A percentile compares a stretch with the other conserved stretches of the same genome.
phyloP scores from a whole-genome alignment of 2,888 invertebrate species.

The Lampropteryx suffumata region DNA sequence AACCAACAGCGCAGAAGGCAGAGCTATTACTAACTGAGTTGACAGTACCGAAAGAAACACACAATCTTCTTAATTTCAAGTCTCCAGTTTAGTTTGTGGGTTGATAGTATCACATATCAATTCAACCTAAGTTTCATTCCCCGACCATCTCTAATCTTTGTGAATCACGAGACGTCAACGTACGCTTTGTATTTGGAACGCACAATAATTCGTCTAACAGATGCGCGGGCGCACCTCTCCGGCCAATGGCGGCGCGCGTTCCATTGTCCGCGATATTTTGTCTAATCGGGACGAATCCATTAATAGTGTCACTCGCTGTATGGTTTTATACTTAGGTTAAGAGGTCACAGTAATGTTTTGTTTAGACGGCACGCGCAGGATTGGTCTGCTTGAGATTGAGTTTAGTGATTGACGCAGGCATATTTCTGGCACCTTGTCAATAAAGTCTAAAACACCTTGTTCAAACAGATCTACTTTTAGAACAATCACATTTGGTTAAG shows the following conservation, averaged over 20 bases:
- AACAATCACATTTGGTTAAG: conserved; percentile 1
- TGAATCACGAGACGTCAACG: conserved; percentile 41
- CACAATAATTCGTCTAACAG: conserved; percentile 69
- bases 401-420: conserved; percentile 8
- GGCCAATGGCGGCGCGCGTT: conserved; percentile 31
- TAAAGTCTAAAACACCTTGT: conserved; percentile 2
- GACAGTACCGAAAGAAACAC: too few species aligned
- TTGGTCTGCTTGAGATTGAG: not conserved
- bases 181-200: conserved; percentile 49
- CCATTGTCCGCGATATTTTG: conserved; percentile 61
- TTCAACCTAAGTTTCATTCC: not conserved
- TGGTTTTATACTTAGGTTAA: conserved; percentile 11
- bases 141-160: not conserved
- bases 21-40: too few species aligned
- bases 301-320: conserved; percentile 21
- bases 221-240: conserved; percentile 58
- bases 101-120: not conserved
- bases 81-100: too few species aligned
- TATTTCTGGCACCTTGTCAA: conserved; percentile 26
- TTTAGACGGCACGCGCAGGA: not conserved
- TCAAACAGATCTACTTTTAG: not conserved
- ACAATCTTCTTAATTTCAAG: too few species aligned
- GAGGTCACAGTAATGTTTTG: not conserved
- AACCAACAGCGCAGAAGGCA: too few species aligned
- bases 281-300: conserved; percentile 46